phyloP scores from a whole-genome alignment of 2,888 invertebrate genomes.

The Yponomeuta cagnagella region DNA sequence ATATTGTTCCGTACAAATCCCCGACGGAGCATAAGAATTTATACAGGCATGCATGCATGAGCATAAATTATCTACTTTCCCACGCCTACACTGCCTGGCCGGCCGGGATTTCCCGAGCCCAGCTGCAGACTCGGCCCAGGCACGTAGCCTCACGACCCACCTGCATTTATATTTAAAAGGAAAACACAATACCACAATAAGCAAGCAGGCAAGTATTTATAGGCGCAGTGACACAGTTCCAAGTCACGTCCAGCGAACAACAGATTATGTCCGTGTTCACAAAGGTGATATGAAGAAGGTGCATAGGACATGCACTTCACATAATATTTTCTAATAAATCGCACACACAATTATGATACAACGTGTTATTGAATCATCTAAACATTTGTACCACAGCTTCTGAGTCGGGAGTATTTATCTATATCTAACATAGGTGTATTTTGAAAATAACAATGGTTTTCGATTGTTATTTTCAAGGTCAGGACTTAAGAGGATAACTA shows the following conservation, averaged over 20 bases:
- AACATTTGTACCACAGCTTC: too few relatives aligned
- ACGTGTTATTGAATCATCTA: too few relatives aligned
- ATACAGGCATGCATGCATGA: background rate
- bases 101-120: background rate
- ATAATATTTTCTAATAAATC: too few relatives aligned
- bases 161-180: slow-evolving; percentile 1
- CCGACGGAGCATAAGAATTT: background rate
- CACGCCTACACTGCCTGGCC: background rate
- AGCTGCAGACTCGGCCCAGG: background rate
- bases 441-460: too few relatives aligned
- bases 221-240: background rate
- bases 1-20: too few relatives aligned
- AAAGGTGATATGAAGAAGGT: too few relatives aligned
- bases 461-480: too few relatives aligned
- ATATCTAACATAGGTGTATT: too few relatives aligned
- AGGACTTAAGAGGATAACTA: too few relatives aligned
- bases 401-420: too few relatives aligned
- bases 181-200: background rate
- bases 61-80: background rate
- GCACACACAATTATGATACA: too few relatives aligned
- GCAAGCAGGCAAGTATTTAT: background rate
- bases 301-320: too few relatives aligned
- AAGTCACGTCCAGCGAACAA: background rate
- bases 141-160: background rate
- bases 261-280: background rate